Base-by-base conservation (phyloP, 2,888 invertebrate genomes). In the Choristoneura rosaceana region DNA sequence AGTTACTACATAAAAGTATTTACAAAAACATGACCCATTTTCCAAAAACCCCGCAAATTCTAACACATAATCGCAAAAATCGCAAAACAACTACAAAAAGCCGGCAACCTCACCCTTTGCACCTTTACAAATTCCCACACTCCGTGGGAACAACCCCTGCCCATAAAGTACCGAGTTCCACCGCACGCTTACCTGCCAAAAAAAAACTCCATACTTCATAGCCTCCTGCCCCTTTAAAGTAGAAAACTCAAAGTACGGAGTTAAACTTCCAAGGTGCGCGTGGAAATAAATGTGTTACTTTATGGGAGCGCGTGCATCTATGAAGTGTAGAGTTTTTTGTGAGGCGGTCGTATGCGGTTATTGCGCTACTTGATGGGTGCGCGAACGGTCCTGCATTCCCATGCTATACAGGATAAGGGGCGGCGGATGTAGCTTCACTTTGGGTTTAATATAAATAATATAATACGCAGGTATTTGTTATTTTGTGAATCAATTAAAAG, bases 101-200 rank as follows among this genome's bases (percentile, higher is more conserved):
- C 45, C 77, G 70, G 75, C 73, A 78, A 78, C 78, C 67, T 78
- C 79, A 85, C 87, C 91, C 91, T 89, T 92, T 90, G 87, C 91
- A 91, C 92, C 92, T 91, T 90, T 84, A 76, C 79, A 84, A 87
- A 92, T 94, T 93, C 94, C 92, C 93, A 93, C 92, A 93, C 90
- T 89, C 81, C 93, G 93, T 92, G 93, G 87, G 93, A 92, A 93
- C 82, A 85, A 87, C 89, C 85, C 88, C 86, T 78, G 82, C 74
- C 79, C 83, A 90, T 88, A 83, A 93, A 93, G 89, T 83, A 88
- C 87, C 79, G 78, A 80, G 83, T 86, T 86, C 76, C 78, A 77
- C 76, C 78, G 78, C 81, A 80, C 79, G 80, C 81, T 67, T 74
- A 79, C 59, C 70, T 75, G 8, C 69, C 69, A 73, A 74, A 79